Base-by-base conservation (phyloP, 2,113 vertebrate genomes). In the Amphiprion ocellaris region DNA sequence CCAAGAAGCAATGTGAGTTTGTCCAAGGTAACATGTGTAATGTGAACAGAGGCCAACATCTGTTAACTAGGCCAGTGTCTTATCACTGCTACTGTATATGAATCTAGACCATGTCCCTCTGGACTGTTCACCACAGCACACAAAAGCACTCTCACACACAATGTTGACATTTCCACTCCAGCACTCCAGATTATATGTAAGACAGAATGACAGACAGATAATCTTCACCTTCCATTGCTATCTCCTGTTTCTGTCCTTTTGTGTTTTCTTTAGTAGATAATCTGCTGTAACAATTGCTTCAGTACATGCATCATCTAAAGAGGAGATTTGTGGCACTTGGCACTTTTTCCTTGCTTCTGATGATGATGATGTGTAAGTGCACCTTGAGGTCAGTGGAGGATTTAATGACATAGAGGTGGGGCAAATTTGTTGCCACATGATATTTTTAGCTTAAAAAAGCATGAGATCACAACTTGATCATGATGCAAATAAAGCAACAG, bases 31-130 rank as follows among this genome's bases (percentile, higher is more conserved):
- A 44, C 63, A 70, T 76, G 28, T 66, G 62, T 85, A 74, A 81
- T 80, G 67, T 75, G 62, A 69, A 59, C 82, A 69, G 67, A 83
- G 60, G 79, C 74, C 41, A 79, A 64, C 84, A 89, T 79, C 79
- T 83, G 79, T 73, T 85, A 92, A 92, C 52, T 89, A 74, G 91
- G 90, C 81, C 89, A 88, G 62, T 41, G 46, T 83, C 49, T 69
- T 75, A 47, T 82, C 82, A 71, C 54, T 68, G 50, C 64, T 69
- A 85, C 85, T 84, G 84, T 88, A 91, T 23, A 69, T 60, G 30
- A 89, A 93, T 91, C 30, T 92, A 70, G 87, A 90, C 78, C 92
- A 81, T 46, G 82, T 91, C 90, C 87, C 91, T 9, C 10, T 79
- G 80, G 91, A 83, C 76, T 21, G 16, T 39, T 53, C 0, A 2